These are phyloP conservation scores for Perdita meconis DNA, from an alignment of 2,888 invertebrate genomes.

Conservation along the genomic window DNA sequence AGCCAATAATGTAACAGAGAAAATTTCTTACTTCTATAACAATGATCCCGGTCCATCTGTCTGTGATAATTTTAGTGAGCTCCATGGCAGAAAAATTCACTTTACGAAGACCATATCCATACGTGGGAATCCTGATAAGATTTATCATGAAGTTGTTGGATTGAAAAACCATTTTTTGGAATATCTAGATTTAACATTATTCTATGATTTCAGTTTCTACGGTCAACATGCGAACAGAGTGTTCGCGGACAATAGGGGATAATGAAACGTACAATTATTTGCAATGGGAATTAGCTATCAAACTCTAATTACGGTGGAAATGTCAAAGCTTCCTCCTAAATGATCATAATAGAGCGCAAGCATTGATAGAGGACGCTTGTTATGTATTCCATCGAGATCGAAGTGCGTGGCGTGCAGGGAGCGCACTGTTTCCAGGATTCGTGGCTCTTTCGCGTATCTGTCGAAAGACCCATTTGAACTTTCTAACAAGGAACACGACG, in stretches of 20 bases:
- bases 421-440: conserved; percentile 35
- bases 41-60: too few species aligned
- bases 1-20: too few species aligned
- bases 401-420: conserved; percentile 29
- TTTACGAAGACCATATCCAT: too few species aligned
- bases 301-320: conserved; percentile 26
- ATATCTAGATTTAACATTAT: too few species aligned
- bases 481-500: conserved; percentile 14
- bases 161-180: too few species aligned
- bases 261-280: conserved; percentile 2
- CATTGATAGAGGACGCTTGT: conserved; percentile 30
- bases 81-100: too few species aligned
- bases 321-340: conserved; percentile 30
- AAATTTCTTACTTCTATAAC: too few species aligned
- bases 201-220: too few species aligned
- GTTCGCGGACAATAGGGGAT: conserved; percentile 8
- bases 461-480: conserved; percentile 17
- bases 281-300: conserved; percentile 37
- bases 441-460: not conserved
- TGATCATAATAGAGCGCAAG: conserved; percentile 20
- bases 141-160: too few species aligned
- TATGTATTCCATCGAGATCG: conserved; percentile 11
- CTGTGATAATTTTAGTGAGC: too few species aligned
- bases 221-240: too few species aligned
- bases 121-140: too few species aligned